A percentile compares a stretch with the other conserved stretches of the same genome.
Evolutionary conservation across 2,797 vertebrate genomes (phyloP).

Genomic region (Babyrousa celebensis): DNA sequence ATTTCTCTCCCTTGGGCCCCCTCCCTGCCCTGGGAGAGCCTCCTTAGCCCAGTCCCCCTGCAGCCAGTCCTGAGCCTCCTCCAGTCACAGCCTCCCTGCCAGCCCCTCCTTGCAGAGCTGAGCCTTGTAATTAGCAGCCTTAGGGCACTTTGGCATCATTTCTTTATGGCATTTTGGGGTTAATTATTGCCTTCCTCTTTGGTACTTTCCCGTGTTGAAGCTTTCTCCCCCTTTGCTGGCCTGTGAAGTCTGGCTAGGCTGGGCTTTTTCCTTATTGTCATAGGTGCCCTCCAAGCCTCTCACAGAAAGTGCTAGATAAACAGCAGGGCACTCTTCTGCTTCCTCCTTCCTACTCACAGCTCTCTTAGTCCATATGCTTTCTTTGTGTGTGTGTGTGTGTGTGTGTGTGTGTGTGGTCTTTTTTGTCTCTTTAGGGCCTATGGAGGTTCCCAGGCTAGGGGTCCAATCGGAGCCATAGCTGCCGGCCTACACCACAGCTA

Average conservation of each 20-base stretch:
- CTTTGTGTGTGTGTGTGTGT: too few relatives aligned
- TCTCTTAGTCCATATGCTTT: not conserved
- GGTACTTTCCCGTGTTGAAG: not conserved
- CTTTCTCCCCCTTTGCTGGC: not conserved
- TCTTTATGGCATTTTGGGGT: conserved; percentile 21
- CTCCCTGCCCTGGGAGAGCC: not conserved
- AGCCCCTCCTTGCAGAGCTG: not conserved
- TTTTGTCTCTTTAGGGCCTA: too few relatives aligned
- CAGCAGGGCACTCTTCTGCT: not conserved
- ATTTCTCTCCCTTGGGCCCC: too few relatives aligned
- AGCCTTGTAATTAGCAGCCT: not conserved
- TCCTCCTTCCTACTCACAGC: not conserved
- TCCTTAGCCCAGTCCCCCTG: not conserved
- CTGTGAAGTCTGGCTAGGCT: not conserved
- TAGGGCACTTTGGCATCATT: not conserved
- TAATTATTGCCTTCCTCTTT: conserved; percentile 13
- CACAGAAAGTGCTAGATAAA: not conserved
- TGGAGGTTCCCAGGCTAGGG: too few relatives aligned
- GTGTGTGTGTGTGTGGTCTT: too few relatives aligned
- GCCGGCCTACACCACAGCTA: too few relatives aligned
- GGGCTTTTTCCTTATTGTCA: not conserved
- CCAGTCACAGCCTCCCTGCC: not conserved
- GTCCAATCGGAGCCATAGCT: too few relatives aligned
- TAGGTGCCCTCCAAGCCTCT: not conserved
- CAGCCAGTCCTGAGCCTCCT: not conserved